phyloP scores from a whole-genome alignment of 2,797 vertebrate genomes.

The Telmatherina bonti region DNA sequence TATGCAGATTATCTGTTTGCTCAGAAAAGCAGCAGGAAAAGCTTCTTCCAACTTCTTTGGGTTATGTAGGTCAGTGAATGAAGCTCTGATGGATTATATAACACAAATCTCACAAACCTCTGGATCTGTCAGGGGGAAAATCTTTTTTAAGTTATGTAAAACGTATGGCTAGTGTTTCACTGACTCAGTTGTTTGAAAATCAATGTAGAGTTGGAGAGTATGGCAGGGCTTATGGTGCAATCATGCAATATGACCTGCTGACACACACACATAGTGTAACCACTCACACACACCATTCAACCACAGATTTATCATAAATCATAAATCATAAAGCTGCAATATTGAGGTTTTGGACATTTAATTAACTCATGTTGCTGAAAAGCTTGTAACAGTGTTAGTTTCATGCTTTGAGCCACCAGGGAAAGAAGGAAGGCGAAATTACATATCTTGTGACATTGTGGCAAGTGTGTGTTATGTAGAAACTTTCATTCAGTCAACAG shows the following conservation, averaged over 20 bases:
- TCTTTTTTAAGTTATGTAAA: slow-evolving; percentile 12
- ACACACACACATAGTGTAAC: neutral
- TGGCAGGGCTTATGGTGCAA: slow-evolving; percentile 22
- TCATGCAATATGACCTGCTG: slow-evolving; percentile 24
- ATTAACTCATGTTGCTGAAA: neutral
- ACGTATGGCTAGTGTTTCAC: neutral
- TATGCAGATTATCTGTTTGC: slow-evolving; percentile 6
- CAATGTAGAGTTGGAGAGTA: neutral
- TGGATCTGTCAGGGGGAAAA: neutral
- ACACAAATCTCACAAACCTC: slow-evolving; percentile 11
- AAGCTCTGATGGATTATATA: slow-evolving; percentile 14
- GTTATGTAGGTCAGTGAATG: slow-evolving; percentile 32
- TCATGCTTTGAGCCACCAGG: no score
- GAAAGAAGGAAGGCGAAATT: no score
- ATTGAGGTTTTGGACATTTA: slow-evolving; percentile 29
- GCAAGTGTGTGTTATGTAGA: no score
- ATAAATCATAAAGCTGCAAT: slow-evolving; percentile 3
- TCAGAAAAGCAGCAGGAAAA: slow-evolving; percentile 8
- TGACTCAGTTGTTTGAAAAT: slow-evolving; percentile 1
- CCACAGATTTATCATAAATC: slow-evolving; percentile 9
- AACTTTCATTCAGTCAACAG: no score
- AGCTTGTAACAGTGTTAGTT: no score
- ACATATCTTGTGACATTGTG: no score
- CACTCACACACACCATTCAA: neutral
- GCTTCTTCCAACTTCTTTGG: neutral